phyloP scores from a whole-genome alignment of 2,113 vertebrate genomes.

The Empidonax alnorum region DNA sequence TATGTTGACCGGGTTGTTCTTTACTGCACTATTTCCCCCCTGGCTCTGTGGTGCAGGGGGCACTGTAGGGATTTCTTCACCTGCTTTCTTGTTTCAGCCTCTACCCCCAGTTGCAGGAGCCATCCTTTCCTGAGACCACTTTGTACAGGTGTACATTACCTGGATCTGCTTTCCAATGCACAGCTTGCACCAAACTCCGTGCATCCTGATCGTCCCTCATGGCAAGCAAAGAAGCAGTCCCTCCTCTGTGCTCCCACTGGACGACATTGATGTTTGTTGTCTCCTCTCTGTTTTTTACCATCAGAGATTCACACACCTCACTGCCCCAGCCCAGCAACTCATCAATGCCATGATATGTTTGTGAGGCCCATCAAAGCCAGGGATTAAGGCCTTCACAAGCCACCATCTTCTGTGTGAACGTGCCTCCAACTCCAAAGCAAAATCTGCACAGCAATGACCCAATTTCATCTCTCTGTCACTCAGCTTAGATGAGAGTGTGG shows the following conservation, averaged over 20 bases:
- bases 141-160: neutral
- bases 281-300: neutral
- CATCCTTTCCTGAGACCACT: neutral
- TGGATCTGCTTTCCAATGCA: neutral
- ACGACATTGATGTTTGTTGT: neutral
- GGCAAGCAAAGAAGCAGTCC: neutral
- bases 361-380: neutral
- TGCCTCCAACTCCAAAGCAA: neutral
- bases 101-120: neutral
- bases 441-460: neutral
- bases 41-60: neutral
- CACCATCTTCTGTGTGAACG: neutral
- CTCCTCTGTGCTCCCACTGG: neutral
- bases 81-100: neutral
- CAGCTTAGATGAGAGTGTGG: neutral
- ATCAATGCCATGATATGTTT: neutral
- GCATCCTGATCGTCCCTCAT: neutral
- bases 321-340: neutral
- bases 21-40: neutral
- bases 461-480: neutral
- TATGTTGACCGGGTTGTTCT: neutral
- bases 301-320: neutral
- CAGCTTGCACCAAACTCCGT: neutral
- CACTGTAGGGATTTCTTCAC: neutral
- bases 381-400: slow-evolving; percentile 23